These are phyloP conservation scores for Geothlypis trichas DNA, from an alignment of 2,113 vertebrate genomes.

Conservation along the genomic window DNA sequence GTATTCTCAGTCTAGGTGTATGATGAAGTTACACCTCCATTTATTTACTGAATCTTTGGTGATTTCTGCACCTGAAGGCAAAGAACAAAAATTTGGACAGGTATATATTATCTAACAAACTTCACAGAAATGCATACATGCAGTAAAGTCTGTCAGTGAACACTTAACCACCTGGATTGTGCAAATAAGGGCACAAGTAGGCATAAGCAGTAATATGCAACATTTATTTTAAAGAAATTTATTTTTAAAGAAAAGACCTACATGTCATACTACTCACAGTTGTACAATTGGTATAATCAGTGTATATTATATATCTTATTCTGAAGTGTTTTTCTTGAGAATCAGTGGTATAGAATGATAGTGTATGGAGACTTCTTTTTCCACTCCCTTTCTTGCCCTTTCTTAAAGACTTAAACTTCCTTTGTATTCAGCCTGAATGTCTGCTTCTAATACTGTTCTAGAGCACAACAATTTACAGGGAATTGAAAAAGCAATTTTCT, in stretches of 20 bases:
- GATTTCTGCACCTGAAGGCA: background rate
- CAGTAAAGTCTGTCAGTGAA: background rate
- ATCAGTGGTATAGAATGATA: background rate
- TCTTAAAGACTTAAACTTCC: background rate
- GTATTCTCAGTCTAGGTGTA: background rate
- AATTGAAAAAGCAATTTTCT: conserved; percentile 69
- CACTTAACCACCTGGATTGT: background rate
- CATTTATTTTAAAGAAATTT: background rate
- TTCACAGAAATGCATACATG: background rate
- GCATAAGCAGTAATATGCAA: background rate
- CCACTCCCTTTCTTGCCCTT: background rate
- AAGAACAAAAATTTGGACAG: background rate
- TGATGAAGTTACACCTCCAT: background rate
- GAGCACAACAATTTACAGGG: conserved; percentile 56
- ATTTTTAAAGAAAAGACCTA: background rate
- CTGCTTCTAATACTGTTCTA: conserved; percentile 42
- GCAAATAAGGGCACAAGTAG: background rate
- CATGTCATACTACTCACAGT: background rate
- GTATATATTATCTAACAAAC: background rate
- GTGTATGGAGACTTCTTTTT: background rate
- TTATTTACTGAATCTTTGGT: background rate
- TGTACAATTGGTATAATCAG: background rate
- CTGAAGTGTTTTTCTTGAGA: background rate
- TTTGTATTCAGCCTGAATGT: conserved; percentile 36
- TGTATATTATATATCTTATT: background rate